These are phyloP conservation scores for Otus sunia DNA, from an alignment of 2,113 vertebrate species.

Conservation along the genomic window DNA sequence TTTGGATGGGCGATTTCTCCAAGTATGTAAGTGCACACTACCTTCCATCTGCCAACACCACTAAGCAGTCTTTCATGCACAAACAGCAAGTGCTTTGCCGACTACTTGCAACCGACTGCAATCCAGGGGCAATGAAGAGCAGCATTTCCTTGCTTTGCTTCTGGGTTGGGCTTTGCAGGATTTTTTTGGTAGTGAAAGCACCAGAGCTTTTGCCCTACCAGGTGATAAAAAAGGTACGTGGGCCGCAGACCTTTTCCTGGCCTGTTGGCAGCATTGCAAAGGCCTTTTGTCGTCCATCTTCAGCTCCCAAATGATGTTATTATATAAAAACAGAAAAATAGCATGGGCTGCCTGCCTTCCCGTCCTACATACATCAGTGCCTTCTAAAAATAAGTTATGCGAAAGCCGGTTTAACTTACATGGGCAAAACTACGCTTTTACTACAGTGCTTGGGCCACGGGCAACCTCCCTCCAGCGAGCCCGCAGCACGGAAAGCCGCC, in stretches of 20 bases:
- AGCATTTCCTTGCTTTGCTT: background rate
- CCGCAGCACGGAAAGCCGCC: too few relatives aligned
- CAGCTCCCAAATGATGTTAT: background rate
- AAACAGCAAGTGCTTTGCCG: background rate
- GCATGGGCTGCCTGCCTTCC: rapidly evolving
- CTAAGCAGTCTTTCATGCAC: background rate
- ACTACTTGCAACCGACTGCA: background rate
- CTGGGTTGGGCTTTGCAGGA: background rate
- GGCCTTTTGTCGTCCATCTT: background rate
- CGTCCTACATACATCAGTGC: rapidly evolving
- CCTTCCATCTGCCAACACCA: rapidly evolving
- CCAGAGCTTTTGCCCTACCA: background rate
- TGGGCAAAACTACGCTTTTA: rapidly evolving
- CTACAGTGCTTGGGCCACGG: background rate
- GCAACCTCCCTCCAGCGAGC: rapidly evolving
- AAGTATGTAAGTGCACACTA: rapidly evolving
- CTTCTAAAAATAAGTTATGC: background rate
- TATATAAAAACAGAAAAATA: background rate
- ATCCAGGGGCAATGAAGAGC: rapidly evolving
- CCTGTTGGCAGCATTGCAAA: rapidly evolving
- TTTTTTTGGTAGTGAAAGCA: background rate
- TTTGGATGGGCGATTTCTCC: background rate
- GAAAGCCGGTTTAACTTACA: rapidly evolving
- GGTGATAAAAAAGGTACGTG: background rate
- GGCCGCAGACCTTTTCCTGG: rapidly evolving